Evolutionary conservation across 2,797 vertebrate genomes (phyloP).

Genomic region (Tadarida brasiliensis): DNA sequence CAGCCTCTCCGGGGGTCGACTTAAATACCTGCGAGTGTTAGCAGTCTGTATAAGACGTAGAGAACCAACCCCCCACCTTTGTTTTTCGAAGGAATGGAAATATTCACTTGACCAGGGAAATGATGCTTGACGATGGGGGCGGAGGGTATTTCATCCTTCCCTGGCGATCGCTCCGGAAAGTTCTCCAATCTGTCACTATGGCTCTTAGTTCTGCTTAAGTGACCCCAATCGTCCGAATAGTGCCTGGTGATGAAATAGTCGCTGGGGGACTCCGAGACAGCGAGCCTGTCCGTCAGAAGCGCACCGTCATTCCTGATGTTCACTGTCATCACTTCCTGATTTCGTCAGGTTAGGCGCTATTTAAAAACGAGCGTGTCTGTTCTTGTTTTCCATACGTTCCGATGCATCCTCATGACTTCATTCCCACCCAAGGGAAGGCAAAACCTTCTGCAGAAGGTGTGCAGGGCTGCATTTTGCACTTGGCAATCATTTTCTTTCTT

Average conservation of each 20-base stretch:
- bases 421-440: neutral
- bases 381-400: neutral
- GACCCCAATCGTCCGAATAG: conserved; percentile 67
- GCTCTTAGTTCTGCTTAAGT: neutral
- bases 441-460: conserved; percentile 39
- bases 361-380: neutral
- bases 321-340: neutral
- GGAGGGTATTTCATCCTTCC: neutral
- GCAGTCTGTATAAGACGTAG: conserved; percentile 55
- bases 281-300: conserved; percentile 65
- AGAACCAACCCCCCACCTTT: neutral
- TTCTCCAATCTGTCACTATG: conserved; percentile 11
- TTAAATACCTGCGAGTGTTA: conserved; percentile 58
- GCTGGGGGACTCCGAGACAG: neutral
- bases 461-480: conserved; percentile 65
- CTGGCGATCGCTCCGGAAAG: conserved; percentile 4
- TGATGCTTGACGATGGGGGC: neutral
- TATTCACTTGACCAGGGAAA: conserved; percentile 76
- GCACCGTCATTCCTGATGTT: neutral
- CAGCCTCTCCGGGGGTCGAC: conserved; percentile 42
- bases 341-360: conserved; percentile 13
- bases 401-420: neutral
- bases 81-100: conserved; percentile 60
- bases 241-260: conserved; percentile 71
- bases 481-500: conserved; percentile 55